Percentiles rank a stretch among this genome's conserved stretches.
phyloP scores from a whole-genome alignment of 2,113 vertebrate genomes.

The Microtus richardsoni region DNA sequence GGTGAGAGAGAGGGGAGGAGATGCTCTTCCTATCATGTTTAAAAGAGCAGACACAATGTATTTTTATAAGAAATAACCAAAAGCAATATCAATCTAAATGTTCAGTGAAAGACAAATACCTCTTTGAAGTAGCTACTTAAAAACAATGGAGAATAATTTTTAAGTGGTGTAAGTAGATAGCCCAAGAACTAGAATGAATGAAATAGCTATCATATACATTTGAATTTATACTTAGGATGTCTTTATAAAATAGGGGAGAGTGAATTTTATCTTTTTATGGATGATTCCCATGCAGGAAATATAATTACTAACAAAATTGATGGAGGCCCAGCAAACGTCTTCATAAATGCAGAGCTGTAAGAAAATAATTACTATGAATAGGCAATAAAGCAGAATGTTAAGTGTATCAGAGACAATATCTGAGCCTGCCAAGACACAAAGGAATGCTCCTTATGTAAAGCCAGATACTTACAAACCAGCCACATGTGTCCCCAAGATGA shows the following conservation, averaged over 20 bases:
- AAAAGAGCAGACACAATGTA: not conserved
- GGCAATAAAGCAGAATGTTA: not conserved
- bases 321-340: not conserved
- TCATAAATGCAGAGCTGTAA: not conserved
- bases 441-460: not conserved
- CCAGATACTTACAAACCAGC: not conserved
- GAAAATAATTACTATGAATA: not conserved
- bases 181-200: not conserved
- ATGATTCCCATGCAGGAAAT: not conserved
- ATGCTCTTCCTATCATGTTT: not conserved
- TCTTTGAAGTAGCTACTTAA: not conserved
- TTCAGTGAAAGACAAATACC: not conserved
- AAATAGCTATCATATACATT: not conserved
- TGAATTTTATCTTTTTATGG: slow-evolving; percentile 27
- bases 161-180: not conserved
- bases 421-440: not conserved
- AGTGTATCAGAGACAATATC: not conserved
- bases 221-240: not conserved
- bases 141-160: not conserved
- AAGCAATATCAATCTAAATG: not conserved
- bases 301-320: slow-evolving; percentile 16
- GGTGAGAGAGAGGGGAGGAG: not conserved
- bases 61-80: not conserved
- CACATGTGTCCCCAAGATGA: not conserved
- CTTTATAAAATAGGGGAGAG: not conserved